Evolutionary conservation across 2,888 invertebrate genomes (phyloP).

Genomic region (Eubasilissa splendida): DNA sequence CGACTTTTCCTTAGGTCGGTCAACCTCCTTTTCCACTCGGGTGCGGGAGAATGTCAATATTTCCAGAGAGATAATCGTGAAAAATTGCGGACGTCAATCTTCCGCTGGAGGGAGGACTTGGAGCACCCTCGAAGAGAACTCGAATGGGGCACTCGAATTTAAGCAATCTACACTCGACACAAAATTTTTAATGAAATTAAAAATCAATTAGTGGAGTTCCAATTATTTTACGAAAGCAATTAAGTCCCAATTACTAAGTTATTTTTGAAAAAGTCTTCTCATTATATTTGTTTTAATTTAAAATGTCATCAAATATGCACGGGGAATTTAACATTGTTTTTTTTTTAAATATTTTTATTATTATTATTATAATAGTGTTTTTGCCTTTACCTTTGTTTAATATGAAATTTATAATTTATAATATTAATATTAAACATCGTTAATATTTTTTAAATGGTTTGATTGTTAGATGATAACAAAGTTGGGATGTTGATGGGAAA

Average conservation of each 20-base stretch:
- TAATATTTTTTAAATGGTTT: no score
- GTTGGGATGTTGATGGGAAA: no score
- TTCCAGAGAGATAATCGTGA: slow-evolving; percentile 47
- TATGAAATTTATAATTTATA: no score
- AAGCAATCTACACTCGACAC: slow-evolving; percentile 33
- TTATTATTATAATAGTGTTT: no score
- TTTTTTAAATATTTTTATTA: no score
- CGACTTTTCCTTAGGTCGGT: slow-evolving; percentile 27
- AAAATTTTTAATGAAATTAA: slow-evolving; percentile 41
- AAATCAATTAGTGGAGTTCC: slow-evolving; percentile 45
- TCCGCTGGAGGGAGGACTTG: slow-evolving; percentile 1
- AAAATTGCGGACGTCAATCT: slow-evolving; percentile 50
- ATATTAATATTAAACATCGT: no score
- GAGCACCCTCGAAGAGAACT: slow-evolving; percentile 24
- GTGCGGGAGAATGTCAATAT: slow-evolving; percentile 42
- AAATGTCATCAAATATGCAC: no score
- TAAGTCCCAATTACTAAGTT: not conserved
- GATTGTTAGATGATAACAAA: no score
- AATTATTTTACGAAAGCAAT: slow-evolving; percentile 35
- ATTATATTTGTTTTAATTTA: no score
- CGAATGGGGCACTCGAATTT: slow-evolving; percentile 27
- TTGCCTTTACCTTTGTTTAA: no score
- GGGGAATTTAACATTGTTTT: no score
- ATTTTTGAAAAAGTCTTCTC: no score
- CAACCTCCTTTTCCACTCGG: slow-evolving; percentile 43